Base-by-base conservation (phyloP, 2,113 vertebrate species). In the Egretta garzetta region DNA sequence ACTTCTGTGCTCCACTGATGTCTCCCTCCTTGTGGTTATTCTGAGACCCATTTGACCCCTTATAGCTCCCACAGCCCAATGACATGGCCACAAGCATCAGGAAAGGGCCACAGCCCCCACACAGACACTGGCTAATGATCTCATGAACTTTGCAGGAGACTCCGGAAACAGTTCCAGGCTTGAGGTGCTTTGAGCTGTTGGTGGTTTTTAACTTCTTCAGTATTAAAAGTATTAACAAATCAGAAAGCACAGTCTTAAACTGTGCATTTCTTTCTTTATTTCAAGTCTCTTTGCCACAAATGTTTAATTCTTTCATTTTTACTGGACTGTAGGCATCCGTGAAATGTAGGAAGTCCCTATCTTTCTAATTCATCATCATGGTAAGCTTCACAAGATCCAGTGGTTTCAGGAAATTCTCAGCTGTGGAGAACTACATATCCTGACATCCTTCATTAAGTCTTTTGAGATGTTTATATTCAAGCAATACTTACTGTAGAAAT, bases 251-350 rank as follows among this genome's bases (percentile, higher is more conserved):
- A 39, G 15, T 4, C 55, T 88, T 85, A 72, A 87, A 43, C 14
- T 41, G 4, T 3, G 4, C 11, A 21, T 47, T 84, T 12, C 16
- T 50, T 41, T 37, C 27, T 49, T 33, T 45, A 14, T 19, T 87
- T 63, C 66, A 80, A 64, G 30, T 35, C 32, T 59, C 41, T 86
- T 35, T 58, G 26, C 14, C 12, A 58, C 1, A 3, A 62, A 73
- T 53, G 13, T 62, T 50, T 71, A 37, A 49, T 88, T 88, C 15
- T 30, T 58, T 43, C 12, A 7, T 22, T 81, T 77, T 75, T 23
- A 33, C 21, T 2, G 3, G 10, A 41, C 24, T 71, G 30, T 63
- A 55, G 32, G 5, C 8, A 73, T 21, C 35, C 0, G 0, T 41
- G 21, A 86, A 63, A 39, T 9, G 10, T 27, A 58, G 35, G 9